Evolutionary conservation across 2,888 invertebrate genomes (phyloP), one percentile per base, ranked within the genome.

Genomic region (Schrankia costaestrigalis): DNA sequence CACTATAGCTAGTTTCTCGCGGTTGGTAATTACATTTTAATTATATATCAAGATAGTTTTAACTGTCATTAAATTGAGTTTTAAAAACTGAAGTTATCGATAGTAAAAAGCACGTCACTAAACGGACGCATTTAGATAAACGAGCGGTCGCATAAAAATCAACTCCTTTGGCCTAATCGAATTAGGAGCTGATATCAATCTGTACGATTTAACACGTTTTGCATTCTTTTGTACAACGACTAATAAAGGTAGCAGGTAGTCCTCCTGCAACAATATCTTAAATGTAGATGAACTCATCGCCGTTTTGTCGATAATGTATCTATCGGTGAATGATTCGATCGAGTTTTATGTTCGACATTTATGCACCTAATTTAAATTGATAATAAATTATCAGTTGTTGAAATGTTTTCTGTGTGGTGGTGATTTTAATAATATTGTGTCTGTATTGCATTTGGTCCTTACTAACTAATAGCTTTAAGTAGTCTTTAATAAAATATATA

Each of bases 81-180:
- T n/a, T 1, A 21, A 5, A 12, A 25, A 31, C 11, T 7, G n/a
- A 38, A 35, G 11, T 11, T 7, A 37, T 38, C 34, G 35, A 41
- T 12, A 44, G 12, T 17, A 28, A 39, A 10, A 31, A 35, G 3
- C 10, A 7, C 76, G 63, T 57, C 78, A 51, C 78, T 77, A 69
- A 65, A 56, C 49, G 56, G 48, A 47, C 56, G 55, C 66, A 73
- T 82, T 81, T 78, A 84, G 79, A 83, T 83, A 83, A 84, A 80
- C 68, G 81, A 78, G 66, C 69, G 75, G 66, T 73, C 79, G 70
- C 74, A 82, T 84, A 81, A 85, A 82, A 86, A 82, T 83, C 84
- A 81, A 83, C 81, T 84, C 76, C 72, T 78, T 78, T 78, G 63
- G 72, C 72, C 81, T 86, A 86, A 87, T 86, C 85, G 84, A 85